Evolutionary conservation across 2,797 vertebrate genomes (phyloP), one percentile per base, ranked within the genome.

Genomic region (Cryptoprocta ferox): DNA sequence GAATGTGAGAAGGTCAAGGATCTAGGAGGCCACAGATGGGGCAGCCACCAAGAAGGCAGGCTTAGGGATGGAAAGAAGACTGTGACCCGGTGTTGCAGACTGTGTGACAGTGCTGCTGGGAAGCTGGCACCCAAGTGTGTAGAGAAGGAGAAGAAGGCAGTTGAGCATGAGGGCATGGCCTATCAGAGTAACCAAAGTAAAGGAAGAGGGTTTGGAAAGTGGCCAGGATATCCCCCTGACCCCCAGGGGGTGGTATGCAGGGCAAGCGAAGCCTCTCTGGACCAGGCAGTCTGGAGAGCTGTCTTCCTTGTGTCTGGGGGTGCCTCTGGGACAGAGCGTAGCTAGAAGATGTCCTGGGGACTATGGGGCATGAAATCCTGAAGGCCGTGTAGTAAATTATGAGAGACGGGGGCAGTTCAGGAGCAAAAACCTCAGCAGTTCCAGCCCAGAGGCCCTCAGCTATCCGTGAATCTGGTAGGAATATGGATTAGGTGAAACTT

Each of bases 401-500:
- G 48, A 83, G 9, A 59, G 30, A 42, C 4, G 2, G 4, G 37
- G 73, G 15, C 21, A 71, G 18, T 10, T 70, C 11, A 66, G 80
- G 63, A 83, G 78, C 35, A 93, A 88, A 96, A 75, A 30, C 79
- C 79, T 39, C 4, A 92, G 63, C 65, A 78, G 6, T 56, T 86
- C 45, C 32, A 83, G 79, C 24, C 75, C 32, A 82, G 16, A 92
- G 48, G 24, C 93, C 63, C 89, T 76, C 37, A 88, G 48, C 28
- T 81, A 75, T 95, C 88, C 48, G 35, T 4, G 59, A 96, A 95
- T 91, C 83, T 91, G 80, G 75, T 83, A 71, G 87, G 96, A 97
- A 95, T 93, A 96, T 70, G 65, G 81, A 93, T 95, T 88, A 82
- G 70, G 88, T 94, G 80, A 96, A 97, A 95, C 73, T 19, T 94